Base-by-base conservation (phyloP, 2,113 vertebrate genomes). In the Heloderma charlesbogerti region DNA sequence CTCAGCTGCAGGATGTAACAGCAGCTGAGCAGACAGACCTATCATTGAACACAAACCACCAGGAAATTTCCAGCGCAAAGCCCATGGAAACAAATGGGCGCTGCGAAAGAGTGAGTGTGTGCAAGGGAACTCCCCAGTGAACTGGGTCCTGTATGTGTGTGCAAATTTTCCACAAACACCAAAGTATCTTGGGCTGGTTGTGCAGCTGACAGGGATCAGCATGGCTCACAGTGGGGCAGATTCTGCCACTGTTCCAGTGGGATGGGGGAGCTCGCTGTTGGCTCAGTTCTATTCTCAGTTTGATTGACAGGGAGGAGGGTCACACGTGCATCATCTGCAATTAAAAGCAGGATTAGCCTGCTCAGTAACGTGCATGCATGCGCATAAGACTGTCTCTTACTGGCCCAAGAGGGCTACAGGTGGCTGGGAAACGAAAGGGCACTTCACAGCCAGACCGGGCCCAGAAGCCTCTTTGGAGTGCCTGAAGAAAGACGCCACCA, bases 291-390 rank as follows among this genome's bases (percentile, higher is more conserved):
- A 29, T 6, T 25, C 25, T 22, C 18, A 6, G 66, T 31, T 10
- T 18, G 75, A 20, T 0, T 31, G 40, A 40, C 18, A 51, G 63
- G 75, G 77, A 80, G 85, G 88, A 0, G 10, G 34, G 77, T 92
- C 95, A 95, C 88, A 91, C 92, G 94, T 60, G 22, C 37, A 0
- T 92, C 94, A 95, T 90, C 95, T 0, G 85, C 90, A 94, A 88
- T 96, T 85, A 95, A 1, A 43, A 48, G 74, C 0, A 90, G 96
- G 94, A 96, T 96, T 94, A 95, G 94, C 92, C 94, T 89, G 94
- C 90, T 95, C 95, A 95, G 92, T 92, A n/a, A n/a, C n/a, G 92
- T 48, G 18, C 87, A 92, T 51, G 69, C 3, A n/a, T n/a, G n/a
- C 3, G 31, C 57, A 80, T 91, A 93, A 90, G 85, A 92, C 45